Base-by-base conservation (phyloP, 1,140 invertebrate species). In the Tribolium madens region DNA sequence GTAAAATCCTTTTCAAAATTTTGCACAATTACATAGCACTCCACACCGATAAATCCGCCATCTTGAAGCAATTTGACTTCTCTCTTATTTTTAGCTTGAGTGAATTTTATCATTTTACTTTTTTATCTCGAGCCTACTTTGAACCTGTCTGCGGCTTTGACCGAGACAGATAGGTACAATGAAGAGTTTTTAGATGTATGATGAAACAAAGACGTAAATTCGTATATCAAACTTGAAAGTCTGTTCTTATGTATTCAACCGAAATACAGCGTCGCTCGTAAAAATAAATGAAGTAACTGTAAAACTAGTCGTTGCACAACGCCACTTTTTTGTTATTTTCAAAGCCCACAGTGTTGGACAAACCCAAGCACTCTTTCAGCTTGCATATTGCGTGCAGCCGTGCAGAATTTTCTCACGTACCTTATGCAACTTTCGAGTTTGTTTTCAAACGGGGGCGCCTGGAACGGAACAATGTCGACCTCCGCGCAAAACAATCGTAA, bases 321-420 rank as follows among this genome's bases (percentile, higher is more conserved):
- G 21, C 6, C 21, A 5, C 21, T 26, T 12, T n/a, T 6, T 64
- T 64, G 12, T 12, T 26, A 33, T 33, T 33, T 64, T 42, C 26
- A 64, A 64, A 64, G 15, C 57, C 57, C 57, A 42, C 57, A 64
- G 18, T 21, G 18, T 57, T 57, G 52, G 52, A 26, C 52, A 18
- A 57, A 18, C 52, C 52, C 52, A 0, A 15, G 18, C 10, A 21
- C 5, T 18, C 7, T 52, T 12, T n/a, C 12, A 3, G 48, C 15
- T 21, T 64, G 57, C 57, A 64, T 12, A 31, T 64, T 64, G 57
- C 26, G 57, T 33, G 57, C 57, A 64, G 26, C 57, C 57, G 57
- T 64, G 57, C 57, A 64, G 57, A 64, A 64, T 64, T 64, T 64
- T 64, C 57, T 64, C 57, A 64, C 57, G 57, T 64, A 64, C 21